Conservation (phyloP, 2,888 invertebrate genomes). For the Lithophane socia region DNA sequence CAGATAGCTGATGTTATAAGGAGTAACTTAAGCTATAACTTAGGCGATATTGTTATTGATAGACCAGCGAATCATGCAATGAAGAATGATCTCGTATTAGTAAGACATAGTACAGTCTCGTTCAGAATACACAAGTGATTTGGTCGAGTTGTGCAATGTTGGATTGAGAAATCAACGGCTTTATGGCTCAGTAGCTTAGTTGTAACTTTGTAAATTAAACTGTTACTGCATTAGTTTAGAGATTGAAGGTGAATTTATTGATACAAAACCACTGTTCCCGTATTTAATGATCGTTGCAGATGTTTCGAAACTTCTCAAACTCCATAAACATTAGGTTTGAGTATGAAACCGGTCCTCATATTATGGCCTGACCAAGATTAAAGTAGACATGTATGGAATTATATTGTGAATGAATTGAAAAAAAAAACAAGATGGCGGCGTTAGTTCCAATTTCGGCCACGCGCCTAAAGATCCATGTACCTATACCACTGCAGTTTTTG, state of each 20-base stretch:
- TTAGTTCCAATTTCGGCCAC: too few relatives aligned
- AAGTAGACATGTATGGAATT: too few relatives aligned
- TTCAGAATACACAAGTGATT: conserved; percentile 9
- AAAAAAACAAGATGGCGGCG: too few relatives aligned
- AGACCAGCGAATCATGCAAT: background rate
- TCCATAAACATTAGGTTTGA: too few relatives aligned
- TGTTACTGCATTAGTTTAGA: background rate
- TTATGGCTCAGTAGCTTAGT: background rate
- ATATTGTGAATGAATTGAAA: too few relatives aligned
- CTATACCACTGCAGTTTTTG: background rate
- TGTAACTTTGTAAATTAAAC: conserved; percentile 2
- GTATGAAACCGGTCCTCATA: background rate
- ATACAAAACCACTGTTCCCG: background rate
- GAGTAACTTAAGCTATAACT: background rate
- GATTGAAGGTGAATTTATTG: conserved; percentile 10
- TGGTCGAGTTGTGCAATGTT: conserved; percentile 16
- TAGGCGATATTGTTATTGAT: background rate
- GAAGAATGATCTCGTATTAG: background rate
- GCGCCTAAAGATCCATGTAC: too few relatives aligned
- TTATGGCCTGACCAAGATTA: too few relatives aligned
- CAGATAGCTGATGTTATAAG: too few relatives aligned
- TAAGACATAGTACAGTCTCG: background rate
- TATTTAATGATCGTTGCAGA: background rate
- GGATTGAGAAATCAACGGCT: conserved; percentile 34
- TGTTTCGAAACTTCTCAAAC: background rate